A percentile compares a stretch with the other conserved stretches of the same genome.
These are phyloP conservation scores for human DNA, from an alignment of 2,113 vertebrate genomes.

Conservation along the genomic window DNA sequence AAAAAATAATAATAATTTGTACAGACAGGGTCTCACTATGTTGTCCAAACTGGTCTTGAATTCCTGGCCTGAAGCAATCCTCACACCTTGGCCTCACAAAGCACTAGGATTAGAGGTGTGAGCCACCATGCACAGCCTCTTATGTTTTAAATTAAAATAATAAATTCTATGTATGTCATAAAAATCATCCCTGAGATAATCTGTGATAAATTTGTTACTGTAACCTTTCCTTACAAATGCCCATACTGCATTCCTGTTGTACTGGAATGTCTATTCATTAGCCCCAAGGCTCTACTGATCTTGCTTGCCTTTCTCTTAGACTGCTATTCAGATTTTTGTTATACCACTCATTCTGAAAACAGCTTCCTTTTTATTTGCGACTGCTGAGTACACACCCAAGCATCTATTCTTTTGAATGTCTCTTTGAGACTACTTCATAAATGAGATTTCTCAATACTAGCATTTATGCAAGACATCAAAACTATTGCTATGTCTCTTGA, in stretches of 20 bases:
- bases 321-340: neutral
- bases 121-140: neutral
- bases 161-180: neutral
- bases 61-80: no score
- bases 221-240: neutral
- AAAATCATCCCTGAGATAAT: neutral
- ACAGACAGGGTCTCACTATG: no score
- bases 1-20: no score
- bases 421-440: constrained; percentile 40
- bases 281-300: neutral
- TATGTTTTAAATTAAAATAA: neutral
- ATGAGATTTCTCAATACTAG: constrained; percentile 24
- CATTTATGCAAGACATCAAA: neutral
- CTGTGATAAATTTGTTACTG: neutral
- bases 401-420: neutral
- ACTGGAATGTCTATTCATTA: neutral
- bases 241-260: rapidly evolving
- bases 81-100: no score
- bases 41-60: no score
- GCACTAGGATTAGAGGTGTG: no score
- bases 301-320: neutral
- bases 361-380: neutral
- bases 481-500: neutral
- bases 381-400: neutral
- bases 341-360: neutral